Conservation (phyloP, 2,888 invertebrate species). For the Diarsia mendica region DNA sequence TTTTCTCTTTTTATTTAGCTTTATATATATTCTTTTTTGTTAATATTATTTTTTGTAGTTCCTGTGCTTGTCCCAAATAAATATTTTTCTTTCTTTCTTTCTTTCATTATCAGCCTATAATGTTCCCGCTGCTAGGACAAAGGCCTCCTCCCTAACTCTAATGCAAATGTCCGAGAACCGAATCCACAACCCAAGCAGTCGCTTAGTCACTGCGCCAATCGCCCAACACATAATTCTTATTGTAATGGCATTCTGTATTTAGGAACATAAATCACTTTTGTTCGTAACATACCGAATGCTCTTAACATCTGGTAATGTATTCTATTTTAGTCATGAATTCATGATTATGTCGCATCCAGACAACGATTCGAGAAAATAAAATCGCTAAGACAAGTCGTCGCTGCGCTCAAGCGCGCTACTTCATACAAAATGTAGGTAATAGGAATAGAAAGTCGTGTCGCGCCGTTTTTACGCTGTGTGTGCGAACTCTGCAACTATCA, state of each 20-base stretch:
- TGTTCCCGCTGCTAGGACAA: too few species aligned
- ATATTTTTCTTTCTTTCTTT: too few species aligned
- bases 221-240: neutral
- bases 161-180: neutral
- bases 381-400: slow-evolving; percentile 1
- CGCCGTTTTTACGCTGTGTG: slow-evolving; percentile 2
- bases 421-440: slow-evolving; percentile 37
- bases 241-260: slow-evolving; percentile 4
- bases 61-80: too few species aligned
- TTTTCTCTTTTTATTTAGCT: too few species aligned
- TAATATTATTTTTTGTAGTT: too few species aligned
- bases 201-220: neutral
- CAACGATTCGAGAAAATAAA: slow-evolving; percentile 1
- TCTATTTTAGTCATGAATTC: slow-evolving; percentile 7
- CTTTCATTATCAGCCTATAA: too few species aligned
- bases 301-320: neutral
- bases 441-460: slow-evolving; percentile 40
- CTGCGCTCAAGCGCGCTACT: slow-evolving; percentile 13
- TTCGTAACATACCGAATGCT: neutral
- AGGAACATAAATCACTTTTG: neutral
- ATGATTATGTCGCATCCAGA: slow-evolving; percentile 10
- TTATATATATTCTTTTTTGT: too few species aligned
- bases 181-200: neutral
- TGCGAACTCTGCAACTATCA: neutral
- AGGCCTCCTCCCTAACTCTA: too few species aligned